Base-by-base conservation (phyloP, 2,113 vertebrate species). In the Sapajus apella region DNA sequence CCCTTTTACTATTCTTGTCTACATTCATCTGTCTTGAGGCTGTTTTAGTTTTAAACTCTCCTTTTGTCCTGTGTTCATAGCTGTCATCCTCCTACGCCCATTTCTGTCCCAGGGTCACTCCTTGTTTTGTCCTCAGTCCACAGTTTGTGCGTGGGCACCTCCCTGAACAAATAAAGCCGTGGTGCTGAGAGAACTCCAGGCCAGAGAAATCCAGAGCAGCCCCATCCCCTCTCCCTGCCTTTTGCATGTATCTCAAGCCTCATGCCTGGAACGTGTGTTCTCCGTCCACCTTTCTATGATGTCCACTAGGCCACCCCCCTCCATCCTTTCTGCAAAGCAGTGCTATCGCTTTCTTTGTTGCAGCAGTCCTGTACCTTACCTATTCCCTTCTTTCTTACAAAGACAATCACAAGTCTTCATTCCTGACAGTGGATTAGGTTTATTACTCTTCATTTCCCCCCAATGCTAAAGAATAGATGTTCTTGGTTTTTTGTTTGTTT, bases 201-300 rank as follows among this genome's bases (percentile, higher is more conserved):
- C 43, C 32, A 43, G 79, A 58, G 52, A 84, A 58, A 45, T 35
- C 81, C 50, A 70, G 7, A 50, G 13, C 0, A 0, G 40, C 50
- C 7, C 30, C 1, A 2, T 23, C 8, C 20, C 3, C 13, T n/a
- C 13, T 64, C 4, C 20, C 35, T 83, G 55, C 43, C 27, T 84
- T 32, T 56, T 40, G 43, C 2, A 21, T 43, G 61, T 8, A 3
- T 11, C 70, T 87, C 8, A 3, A 56, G 16, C 9, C 32, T 3
- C 8, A 6, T 8, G 32, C 40, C 5, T 2, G 1, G 0, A 37
- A 30, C 27, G 1, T 1, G 11, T 5, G 14, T 10, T 77, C 5
- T 21, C 35, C 8, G 2, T 0, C 17, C 23, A 0, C 23, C 50
- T 30, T 3, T 52, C 79, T 47, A 0, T 3, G 3, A 11, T 10